Conservation (phyloP, 2,113 vertebrate genomes). For the Chiloscyllium plagiosum region DNA sequence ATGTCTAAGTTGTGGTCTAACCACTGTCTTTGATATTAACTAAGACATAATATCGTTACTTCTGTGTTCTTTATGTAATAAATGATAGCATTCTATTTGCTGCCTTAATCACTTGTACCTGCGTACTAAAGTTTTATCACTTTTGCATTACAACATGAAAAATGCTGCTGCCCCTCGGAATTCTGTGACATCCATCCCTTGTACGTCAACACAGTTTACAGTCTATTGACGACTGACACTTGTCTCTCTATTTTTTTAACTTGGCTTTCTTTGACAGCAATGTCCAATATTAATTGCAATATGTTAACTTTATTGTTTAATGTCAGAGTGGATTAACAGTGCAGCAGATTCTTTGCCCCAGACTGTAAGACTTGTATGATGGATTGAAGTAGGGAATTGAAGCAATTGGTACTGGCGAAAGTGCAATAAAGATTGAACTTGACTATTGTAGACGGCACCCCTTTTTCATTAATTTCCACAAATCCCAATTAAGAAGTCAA, state of each 20-base stretch:
- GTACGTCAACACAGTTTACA: not conserved
- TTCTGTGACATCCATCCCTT: no score
- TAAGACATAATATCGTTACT: no score
- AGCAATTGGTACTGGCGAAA: not conserved
- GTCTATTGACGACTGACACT: not conserved
- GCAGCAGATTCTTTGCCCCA: not conserved
- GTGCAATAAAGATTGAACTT: not conserved
- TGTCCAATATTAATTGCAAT: not conserved
- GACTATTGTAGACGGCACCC: not conserved
- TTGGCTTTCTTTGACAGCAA: not conserved
- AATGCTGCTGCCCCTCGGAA: not conserved
- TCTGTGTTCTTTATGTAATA: no score
- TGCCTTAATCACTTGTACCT: no score
- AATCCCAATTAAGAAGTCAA: not conserved
- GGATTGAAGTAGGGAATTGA: not conserved
- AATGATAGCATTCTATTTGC: no score
- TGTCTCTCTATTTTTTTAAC: not conserved
- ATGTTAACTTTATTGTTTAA: not conserved
- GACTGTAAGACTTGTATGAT: not conserved
- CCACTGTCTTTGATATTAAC: no score
- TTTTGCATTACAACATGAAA: no score
- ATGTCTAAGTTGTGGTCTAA: no score
- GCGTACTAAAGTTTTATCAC: no score
- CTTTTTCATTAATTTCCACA: not conserved
- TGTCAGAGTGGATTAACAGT: not conserved